phyloP scores from a whole-genome alignment of 2,888 invertebrate genomes.

The Drosophila merina region DNA sequence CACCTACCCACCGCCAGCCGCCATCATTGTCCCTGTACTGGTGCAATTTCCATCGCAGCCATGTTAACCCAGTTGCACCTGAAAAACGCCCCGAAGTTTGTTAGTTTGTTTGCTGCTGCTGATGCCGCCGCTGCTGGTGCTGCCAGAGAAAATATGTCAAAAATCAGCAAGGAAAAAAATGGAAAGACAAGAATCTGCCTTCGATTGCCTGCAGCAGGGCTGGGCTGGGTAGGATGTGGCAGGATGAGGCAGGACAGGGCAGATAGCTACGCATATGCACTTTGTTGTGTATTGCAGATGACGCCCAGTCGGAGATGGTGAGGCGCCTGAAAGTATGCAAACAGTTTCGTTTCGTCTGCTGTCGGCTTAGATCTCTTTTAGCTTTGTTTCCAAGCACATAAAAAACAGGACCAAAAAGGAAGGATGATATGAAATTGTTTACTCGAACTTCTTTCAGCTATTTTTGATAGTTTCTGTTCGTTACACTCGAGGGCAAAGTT shows the following conservation, averaged over 20 bases:
- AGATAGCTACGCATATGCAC: slow-evolving; percentile 25
- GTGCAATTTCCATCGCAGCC: slow-evolving; percentile 41
- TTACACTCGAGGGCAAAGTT: not conserved
- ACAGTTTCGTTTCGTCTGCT: slow-evolving; percentile 40
- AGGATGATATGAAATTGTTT: slow-evolving; percentile 41
- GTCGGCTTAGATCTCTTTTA: slow-evolving; percentile 33
- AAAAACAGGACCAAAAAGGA: not conserved
- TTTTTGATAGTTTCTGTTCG: slow-evolving; percentile 11
- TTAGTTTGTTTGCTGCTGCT: slow-evolving; percentile 58
- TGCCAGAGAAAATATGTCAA: slow-evolving; percentile 76
- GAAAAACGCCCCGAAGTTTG: slow-evolving; percentile 51
- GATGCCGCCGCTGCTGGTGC: not conserved
- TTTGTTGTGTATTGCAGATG: slow-evolving; percentile 46
- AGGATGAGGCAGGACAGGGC: not conserved
- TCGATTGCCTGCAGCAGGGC: slow-evolving; percentile 62
- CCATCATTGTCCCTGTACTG: slow-evolving; percentile 10
- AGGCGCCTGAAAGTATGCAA: slow-evolving; percentile 56
- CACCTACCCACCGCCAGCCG: not conserved
- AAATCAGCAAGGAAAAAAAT: slow-evolving; percentile 59
- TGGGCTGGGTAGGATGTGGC: slow-evolving; percentile 1
- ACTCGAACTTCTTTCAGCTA: slow-evolving; percentile 9
- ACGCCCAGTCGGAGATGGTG: slow-evolving; percentile 59
- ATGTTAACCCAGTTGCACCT: slow-evolving; percentile 71
- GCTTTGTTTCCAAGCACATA: slow-evolving; percentile 40
- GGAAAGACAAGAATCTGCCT: slow-evolving; percentile 40